A percentile compares a stretch with the other conserved stretches of the same genome.
These are phyloP conservation scores for Dinomys branickii DNA, from an alignment of 2,113 vertebrate species.

Conservation along the genomic window DNA sequence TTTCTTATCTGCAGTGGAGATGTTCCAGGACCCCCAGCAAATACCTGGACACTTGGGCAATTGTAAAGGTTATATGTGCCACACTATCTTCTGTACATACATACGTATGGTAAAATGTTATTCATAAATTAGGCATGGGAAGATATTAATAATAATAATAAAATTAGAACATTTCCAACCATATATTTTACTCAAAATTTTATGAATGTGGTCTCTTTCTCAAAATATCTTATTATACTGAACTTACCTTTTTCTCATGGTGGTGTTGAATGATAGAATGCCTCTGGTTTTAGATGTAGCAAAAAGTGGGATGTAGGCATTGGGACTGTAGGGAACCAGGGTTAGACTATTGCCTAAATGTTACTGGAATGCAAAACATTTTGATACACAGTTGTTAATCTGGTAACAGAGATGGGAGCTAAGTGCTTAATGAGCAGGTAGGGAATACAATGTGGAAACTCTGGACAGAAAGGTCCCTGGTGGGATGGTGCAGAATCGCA, in stretches of 20 bases:
- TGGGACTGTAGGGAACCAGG: background rate
- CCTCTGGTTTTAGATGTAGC: background rate
- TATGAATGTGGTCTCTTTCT: background rate
- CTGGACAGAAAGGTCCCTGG: background rate
- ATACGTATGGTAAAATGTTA: background rate
- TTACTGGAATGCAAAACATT: too few relatives aligned
- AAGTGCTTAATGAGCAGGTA: background rate
- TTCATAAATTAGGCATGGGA: background rate
- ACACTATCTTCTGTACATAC: too few relatives aligned
- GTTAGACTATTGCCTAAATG: too few relatives aligned
- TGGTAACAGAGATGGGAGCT: background rate
- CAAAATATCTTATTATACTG: background rate
- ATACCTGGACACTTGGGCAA: background rate
- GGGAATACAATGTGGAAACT: background rate
- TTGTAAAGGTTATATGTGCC: background rate
- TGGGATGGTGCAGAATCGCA: background rate
- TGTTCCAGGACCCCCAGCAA: background rate
- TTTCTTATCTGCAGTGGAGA: background rate
- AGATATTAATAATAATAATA: background rate
- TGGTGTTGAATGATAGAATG: background rate
- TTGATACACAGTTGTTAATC: background rate
- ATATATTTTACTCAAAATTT: background rate
- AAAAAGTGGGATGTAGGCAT: too few relatives aligned
- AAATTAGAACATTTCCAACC: background rate
- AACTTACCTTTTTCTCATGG: background rate